Conservation (phyloP, 2,113 vertebrate species). For the Pteropus alecto region DNA sequence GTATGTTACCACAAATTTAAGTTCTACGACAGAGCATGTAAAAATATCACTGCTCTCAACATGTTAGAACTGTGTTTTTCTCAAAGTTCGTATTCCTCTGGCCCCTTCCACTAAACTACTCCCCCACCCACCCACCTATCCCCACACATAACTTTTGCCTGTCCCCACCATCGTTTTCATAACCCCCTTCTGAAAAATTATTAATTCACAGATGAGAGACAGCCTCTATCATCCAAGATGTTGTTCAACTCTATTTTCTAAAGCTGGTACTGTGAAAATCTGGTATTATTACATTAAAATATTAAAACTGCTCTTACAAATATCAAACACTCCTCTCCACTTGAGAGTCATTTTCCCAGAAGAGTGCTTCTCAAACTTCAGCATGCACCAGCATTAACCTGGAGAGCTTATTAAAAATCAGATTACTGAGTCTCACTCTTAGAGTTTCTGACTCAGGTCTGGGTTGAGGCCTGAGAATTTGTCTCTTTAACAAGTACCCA, state of each 20-base stretch:
- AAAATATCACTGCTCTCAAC: background rate
- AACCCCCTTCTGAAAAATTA: background rate
- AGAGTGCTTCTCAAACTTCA: background rate
- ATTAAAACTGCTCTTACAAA: background rate
- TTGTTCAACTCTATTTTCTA: background rate
- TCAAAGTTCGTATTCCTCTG: background rate
- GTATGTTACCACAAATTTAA: background rate
- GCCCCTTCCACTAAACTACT: background rate
- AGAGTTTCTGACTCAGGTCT: background rate
- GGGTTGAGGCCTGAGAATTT: too few species aligned
- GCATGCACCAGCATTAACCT: background rate
- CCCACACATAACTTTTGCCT: fast-evolving
- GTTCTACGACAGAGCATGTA: background rate
- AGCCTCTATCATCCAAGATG: background rate
- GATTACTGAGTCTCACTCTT: too few species aligned
- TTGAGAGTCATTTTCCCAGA: background rate
- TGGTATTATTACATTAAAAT: background rate
- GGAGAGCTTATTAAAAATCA: background rate
- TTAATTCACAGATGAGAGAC: background rate
- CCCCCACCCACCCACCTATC: background rate
- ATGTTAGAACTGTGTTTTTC: background rate
- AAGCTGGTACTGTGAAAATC: background rate
- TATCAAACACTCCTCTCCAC: background rate
- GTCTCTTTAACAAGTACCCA: background rate
- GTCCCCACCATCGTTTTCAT: background rate